Conservation (phyloP, 2,113 vertebrate genomes). For the Charadrius vociferus region DNA sequence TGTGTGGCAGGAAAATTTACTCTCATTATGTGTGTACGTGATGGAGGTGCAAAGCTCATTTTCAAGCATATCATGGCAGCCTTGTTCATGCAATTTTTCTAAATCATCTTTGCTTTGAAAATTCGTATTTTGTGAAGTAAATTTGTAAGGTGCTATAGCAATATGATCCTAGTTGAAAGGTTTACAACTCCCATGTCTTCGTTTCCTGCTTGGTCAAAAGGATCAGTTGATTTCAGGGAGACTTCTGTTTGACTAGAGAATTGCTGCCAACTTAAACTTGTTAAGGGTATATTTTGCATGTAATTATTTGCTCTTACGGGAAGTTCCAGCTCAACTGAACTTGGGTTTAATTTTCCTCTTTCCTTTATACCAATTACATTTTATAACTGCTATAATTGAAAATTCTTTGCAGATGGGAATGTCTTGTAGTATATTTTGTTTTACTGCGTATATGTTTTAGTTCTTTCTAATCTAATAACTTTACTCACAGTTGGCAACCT, state of each 20-base stretch:
- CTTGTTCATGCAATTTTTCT: background rate
- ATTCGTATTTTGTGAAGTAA: background rate
- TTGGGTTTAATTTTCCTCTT: background rate
- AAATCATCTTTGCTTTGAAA: background rate
- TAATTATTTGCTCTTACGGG: background rate
- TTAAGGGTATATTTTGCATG: background rate
- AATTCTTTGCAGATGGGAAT: background rate
- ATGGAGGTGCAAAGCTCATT: background rate
- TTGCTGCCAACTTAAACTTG: background rate
- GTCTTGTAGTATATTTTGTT: background rate
- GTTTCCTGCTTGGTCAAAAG: background rate
- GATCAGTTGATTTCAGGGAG: background rate
- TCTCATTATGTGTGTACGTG: background rate
- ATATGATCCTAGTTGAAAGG: background rate
- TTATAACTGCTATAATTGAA: background rate
- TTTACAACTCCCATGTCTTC: background rate
- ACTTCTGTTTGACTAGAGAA: background rate
- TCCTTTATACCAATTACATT: background rate
- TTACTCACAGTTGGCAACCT: background rate
- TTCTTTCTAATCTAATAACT: background rate
- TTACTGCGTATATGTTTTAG: background rate
- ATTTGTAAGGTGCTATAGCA: background rate
- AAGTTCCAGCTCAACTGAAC: background rate
- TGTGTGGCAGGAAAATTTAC: background rate
- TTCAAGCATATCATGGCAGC: background rate